A percentile compares a stretch with the other conserved stretches of the same genome.
phyloP scores from a whole-genome alignment of 2,888 invertebrate species.

The Lomographa bimaculata region DNA sequence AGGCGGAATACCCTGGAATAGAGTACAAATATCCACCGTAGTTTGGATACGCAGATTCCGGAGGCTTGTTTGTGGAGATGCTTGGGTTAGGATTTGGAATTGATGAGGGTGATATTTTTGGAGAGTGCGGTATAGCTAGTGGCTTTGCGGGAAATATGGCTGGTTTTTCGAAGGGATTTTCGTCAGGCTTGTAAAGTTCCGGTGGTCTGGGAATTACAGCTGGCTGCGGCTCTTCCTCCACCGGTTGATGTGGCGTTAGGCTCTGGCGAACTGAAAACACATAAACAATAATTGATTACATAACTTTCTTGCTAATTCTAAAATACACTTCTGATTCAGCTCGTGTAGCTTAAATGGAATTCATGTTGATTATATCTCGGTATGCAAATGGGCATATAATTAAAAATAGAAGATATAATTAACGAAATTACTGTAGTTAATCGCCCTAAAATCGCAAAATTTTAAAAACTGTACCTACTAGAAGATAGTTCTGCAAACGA shows the following conservation, averaged over 20 bases:
- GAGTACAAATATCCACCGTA: slow-evolving; percentile 70
- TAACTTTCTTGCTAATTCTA: neutral
- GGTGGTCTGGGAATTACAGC: slow-evolving; percentile 51
- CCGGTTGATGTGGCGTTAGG: slow-evolving; percentile 30
- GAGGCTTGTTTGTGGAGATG: slow-evolving; percentile 59
- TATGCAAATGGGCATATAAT: slow-evolving; percentile 9
- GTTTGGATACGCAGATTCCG: slow-evolving; percentile 61
- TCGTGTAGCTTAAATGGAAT: no score
- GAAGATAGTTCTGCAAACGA: no score
- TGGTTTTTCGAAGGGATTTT: slow-evolving; percentile 54
- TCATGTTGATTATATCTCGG: slow-evolving; percentile 1
- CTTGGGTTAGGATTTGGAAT: slow-evolving; percentile 77
- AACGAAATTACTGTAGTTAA: no score
- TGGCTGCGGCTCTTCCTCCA: slow-evolving; percentile 45
- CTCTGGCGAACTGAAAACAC: slow-evolving; percentile 34
- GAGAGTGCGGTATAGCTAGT: slow-evolving; percentile 60
- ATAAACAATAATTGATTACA: slow-evolving; percentile 19
- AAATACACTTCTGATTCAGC: no score
- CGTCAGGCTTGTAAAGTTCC: slow-evolving; percentile 49
- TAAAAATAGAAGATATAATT: no score
- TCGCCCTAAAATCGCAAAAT: no score
- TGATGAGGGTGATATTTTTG: slow-evolving; percentile 77
- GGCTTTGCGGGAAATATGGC: slow-evolving; percentile 52
- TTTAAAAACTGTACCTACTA: no score
- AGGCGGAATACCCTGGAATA: slow-evolving; percentile 75